phyloP scores from a whole-genome alignment of 2,797 vertebrate genomes.

The Gephyroberyx darwinii region DNA sequence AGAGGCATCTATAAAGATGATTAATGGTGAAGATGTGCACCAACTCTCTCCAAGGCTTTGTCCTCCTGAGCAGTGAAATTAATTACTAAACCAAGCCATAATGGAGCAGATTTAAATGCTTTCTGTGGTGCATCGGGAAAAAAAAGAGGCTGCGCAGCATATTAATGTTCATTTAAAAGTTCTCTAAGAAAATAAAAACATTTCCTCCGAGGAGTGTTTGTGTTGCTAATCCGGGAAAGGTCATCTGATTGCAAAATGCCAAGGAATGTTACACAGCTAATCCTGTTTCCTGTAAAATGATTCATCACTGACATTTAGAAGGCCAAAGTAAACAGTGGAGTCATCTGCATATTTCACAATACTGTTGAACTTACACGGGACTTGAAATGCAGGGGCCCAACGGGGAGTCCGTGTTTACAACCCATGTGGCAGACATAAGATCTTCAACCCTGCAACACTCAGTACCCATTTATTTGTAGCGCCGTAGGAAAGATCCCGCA shows the following conservation, averaged over 20 bases:
- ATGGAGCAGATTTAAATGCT: too few species aligned
- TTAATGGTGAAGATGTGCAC: too few species aligned
- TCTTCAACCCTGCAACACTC: slow-evolving; percentile 27
- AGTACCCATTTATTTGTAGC: slow-evolving; percentile 30
- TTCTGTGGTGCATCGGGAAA: too few species aligned
- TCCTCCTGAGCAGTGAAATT: too few species aligned
- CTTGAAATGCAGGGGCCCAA: background rate
- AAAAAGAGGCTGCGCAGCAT: background rate
- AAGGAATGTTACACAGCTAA: background rate
- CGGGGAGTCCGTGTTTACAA: background rate
- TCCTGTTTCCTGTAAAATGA: background rate
- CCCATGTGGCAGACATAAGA: slow-evolving; percentile 31
- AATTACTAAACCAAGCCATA: too few species aligned
- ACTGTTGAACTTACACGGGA: slow-evolving; percentile 16
- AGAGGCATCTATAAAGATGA: too few species aligned
- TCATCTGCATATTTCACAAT: background rate
- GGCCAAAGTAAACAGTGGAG: too few species aligned
- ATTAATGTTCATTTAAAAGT: background rate
- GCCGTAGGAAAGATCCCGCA: slow-evolving; percentile 38
- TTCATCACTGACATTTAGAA: background rate
- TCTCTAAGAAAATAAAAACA: background rate
- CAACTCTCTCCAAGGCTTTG: too few species aligned
- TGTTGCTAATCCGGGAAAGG: background rate
- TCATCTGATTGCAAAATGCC: background rate
- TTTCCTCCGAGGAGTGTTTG: slow-evolving; percentile 2